phyloP scores from a whole-genome alignment of 2,797 vertebrate species.

The Etheostoma nigrum region DNA sequence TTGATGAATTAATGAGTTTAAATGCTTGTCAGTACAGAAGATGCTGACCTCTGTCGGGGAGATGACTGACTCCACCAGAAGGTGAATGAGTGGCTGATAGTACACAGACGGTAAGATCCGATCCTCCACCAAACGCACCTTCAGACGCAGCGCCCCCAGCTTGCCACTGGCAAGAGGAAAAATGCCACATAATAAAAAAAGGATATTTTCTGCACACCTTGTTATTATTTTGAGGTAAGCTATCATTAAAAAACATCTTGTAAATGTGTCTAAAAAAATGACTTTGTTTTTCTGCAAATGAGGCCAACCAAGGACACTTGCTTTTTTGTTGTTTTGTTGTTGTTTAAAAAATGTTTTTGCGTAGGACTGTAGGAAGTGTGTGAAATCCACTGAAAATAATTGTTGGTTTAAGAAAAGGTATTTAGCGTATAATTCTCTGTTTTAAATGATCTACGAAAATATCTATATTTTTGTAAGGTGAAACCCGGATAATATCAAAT shows the following conservation, averaged over 20 bases:
- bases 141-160: constrained; percentile 91
- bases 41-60: constrained; percentile 85
- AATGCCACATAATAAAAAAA: neutral
- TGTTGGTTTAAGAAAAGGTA: no score
- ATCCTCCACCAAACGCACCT: constrained; percentile 90
- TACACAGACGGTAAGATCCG: constrained; percentile 86
- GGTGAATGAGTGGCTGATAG: constrained; percentile 90
- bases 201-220: neutral
- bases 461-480: no score
- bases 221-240: neutral
- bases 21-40: constrained; percentile 25
- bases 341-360: neutral
- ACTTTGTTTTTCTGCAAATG: neutral
- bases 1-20: neutral
- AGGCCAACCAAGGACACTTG: no score
- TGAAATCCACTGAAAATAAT: neutral
- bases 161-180: constrained; percentile 81
- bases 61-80: constrained; percentile 90
- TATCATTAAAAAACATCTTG: neutral
- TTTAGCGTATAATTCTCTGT: neutral
- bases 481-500: neutral
- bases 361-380: neutral
- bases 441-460: neutral
- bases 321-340: neutral
- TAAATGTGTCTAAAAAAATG: neutral